Base-by-base conservation (phyloP, 2,113 vertebrate genomes). In the Piaya cayana region DNA sequence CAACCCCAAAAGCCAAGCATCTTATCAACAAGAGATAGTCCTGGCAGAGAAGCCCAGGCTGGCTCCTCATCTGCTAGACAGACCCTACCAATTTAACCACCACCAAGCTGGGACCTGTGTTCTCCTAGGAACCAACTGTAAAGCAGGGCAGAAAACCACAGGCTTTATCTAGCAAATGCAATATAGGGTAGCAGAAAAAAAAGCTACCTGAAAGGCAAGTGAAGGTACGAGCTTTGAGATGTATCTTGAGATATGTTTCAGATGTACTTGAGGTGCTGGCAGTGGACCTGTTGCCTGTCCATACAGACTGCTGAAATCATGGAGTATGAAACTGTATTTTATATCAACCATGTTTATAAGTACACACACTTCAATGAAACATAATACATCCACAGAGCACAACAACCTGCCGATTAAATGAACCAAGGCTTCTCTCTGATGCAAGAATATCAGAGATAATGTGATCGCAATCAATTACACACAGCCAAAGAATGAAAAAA, bases 331-430 rank as follows among this genome's bases (percentile, higher is more conserved):
- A 62, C 27, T 25, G 9, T 8, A 23, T 63, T 80, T 84, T 6
- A 68, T 32, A 63, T 68, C 92, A 70, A 0, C 56, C 9, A 10
- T 8, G 70, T 0, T 3, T 4, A 2, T n/a, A 30, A 53, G 36
- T 2, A 27, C 39, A n/a, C 4, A 3, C 5, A 60, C 37, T 64
- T 42, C 72, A 68, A 3, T 2, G 34, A 36, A 67, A 39, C 0
- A 39, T 88, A 49, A 13, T 3, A 8, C 20, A 32, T 5, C 53
- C 12, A 42, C 65, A 37, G 65, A 77, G 52, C 53, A 16, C 62
- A 26, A 27, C 52, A 11, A 22, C 25, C 71, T 5, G 39, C 29
- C 1, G 0, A 52, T 29, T 8, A 34, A 15, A 56, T 0, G 12
- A 67, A 29, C 39, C 17, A 3, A 10, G 10, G 16, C 75, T 16